Evolutionary conservation across 1,140 invertebrate genomes (phyloP), one percentile per base, ranked within the genome.

Genomic region (Eriocheir sinensis): DNA sequence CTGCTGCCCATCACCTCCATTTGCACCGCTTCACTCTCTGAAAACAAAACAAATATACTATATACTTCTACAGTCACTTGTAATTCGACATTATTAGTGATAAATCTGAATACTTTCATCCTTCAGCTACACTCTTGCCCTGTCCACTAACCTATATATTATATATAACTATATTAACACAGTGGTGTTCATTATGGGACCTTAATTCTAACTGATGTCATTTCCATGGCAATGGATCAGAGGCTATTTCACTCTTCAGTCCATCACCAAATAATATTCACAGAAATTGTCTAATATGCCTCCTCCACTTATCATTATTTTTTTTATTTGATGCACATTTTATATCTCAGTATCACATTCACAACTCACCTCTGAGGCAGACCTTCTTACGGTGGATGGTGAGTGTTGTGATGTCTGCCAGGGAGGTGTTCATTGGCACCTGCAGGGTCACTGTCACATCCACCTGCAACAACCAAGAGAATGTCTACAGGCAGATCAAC

Each of bases 341-440:
- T 2, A 12, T 15, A 12, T n/a, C 9, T n/a, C n/a, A n/a, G n/a
- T n/a, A n/a, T n/a, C n/a, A 80, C 2, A 48, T 48, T 2, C 21
- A 48, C 8, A 17, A 94, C 94, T 94, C 34, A 94, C 94, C 94
- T 92, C 94, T 91, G 6, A 91, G 90, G 53, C 94, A 94, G 34
- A 94, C 86, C 38, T 94, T 94, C 89, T 91, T 91, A 17, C 94
- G 89, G 32, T 85, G 94, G 36, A 94, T 94, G 80, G 89, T 92
- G 38, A 94, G 94, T 30, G 94, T 94, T 32, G 94, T 88, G 80
- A 91, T 85, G 38, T 92, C 90, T 38, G 48, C 80, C 34, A 94
- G 44, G 83, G 94, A 94, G 2, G 94, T 88, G 40, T 86, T 94
- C 94, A 94, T 94, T 2, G 94, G 89, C 53, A 94, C 94, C 53